Evolutionary conservation across 92 coral and sea anemone genomes (phyloP).

Genomic region (Actinernus sp.): DNA sequence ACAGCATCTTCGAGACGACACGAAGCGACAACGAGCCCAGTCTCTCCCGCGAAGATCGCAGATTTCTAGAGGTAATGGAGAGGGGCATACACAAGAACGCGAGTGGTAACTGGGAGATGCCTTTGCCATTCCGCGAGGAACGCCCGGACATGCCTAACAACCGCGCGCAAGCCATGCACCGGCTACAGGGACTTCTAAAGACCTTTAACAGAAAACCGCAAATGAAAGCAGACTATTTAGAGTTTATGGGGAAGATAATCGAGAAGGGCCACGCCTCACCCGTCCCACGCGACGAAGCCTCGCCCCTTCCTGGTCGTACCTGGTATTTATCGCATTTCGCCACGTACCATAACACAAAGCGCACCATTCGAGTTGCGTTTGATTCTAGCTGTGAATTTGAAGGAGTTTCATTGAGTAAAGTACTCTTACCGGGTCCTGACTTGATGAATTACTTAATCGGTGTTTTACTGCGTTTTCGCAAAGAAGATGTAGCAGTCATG

Average conservation of each 20-base stretch:
- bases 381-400: slow-evolving; percentile 27
- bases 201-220: slow-evolving; percentile 13
- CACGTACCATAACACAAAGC: too few species aligned
- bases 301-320: not conserved
- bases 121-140: slow-evolving; percentile 28
- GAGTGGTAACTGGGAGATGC: slow-evolving; percentile 47
- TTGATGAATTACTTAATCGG: slow-evolving; percentile 37
- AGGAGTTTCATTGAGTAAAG: slow-evolving; percentile 36
- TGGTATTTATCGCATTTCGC: slow-evolving; percentile 34
- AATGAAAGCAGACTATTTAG: slow-evolving; percentile 13
- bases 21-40: slow-evolving; percentile 6
- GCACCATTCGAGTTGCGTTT: slow-evolving; percentile 7
- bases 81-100: slow-evolving; percentile 18
- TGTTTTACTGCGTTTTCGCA: slow-evolving; percentile 30
- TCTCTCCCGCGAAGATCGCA: slow-evolving; percentile 19
- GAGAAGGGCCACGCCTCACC: too few species aligned
- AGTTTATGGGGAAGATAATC: slow-evolving; percentile 30
- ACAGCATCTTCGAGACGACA: slow-evolving; percentile 17
- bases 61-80: slow-evolving; percentile 28
- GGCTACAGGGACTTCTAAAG: slow-evolving; percentile 7
- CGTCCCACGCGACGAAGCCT: slow-evolving; percentile 18
- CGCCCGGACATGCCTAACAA: slow-evolving; percentile 20
- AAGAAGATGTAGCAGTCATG: slow-evolving; percentile 8
- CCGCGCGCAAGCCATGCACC: slow-evolving; percentile 20
- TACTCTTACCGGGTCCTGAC: slow-evolving; percentile 35